A percentile compares a stretch with the other conserved stretches of the same genome.
Evolutionary conservation across 2,113 vertebrate genomes (phyloP).

Genomic region (Ptychochromis oligacanthus): DNA sequence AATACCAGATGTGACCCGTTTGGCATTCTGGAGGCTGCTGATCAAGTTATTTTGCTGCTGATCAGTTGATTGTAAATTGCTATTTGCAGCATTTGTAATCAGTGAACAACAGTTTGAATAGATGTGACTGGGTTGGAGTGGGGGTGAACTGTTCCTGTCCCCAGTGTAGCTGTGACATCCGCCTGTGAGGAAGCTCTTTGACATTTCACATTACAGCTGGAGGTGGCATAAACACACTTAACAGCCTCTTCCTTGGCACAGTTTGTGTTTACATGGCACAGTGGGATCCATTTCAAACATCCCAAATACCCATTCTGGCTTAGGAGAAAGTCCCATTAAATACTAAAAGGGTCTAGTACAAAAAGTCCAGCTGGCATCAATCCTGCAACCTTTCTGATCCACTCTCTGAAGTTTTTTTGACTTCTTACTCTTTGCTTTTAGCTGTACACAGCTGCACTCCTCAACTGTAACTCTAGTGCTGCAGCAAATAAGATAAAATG

Average conservation of each 20-base stretch:
- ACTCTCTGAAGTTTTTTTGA: not conserved
- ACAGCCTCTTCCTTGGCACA: slow-evolving; percentile 31
- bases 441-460: not conserved
- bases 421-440: slow-evolving; percentile 13
- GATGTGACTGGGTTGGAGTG: not conserved
- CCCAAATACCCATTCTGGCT: slow-evolving; percentile 30
- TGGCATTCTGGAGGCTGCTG: not conserved
- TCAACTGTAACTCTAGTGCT: not conserved
- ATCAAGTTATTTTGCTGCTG: not conserved
- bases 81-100: slow-evolving; percentile 22
- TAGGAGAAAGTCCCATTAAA: slow-evolving; percentile 39
- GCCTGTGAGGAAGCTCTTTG: slow-evolving; percentile 18
- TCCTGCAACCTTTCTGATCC: slow-evolving; percentile 16
- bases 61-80: not conserved
- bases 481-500: slow-evolving; percentile 40
- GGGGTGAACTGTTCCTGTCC: slow-evolving; percentile 14
- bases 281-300: slow-evolving; percentile 42
- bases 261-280: slow-evolving; percentile 31
- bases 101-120: slow-evolving; percentile 4
- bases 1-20: not conserved
- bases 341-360: slow-evolving; percentile 30
- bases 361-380: slow-evolving; percentile 28
- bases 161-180: no score
- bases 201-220: slow-evolving; percentile 27
- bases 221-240: slow-evolving; percentile 3